Evolutionary conservation across 2,888 invertebrate species (phyloP), one percentile per base, ranked within the genome.

Genomic region (Tenthredo mesomela): DNA sequence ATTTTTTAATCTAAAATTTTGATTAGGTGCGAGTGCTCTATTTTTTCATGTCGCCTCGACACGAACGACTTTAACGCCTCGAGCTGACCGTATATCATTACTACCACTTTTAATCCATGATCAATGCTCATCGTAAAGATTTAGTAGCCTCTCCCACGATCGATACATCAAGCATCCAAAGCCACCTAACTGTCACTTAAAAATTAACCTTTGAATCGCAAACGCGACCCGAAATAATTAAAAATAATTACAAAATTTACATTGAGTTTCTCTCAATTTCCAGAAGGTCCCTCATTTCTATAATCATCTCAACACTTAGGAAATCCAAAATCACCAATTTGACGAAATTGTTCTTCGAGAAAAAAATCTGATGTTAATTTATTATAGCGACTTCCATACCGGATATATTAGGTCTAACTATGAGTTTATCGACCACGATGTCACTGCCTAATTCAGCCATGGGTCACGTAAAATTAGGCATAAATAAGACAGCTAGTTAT

Each of bases 31-130:
- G 29, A 77, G n/a, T 77, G 77, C 54, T 77, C 77, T 29, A 54
- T 77, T 54, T 77, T 47, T 50, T 77, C 54, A 33, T 77, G 77
- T 77, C 77, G 18, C 77, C 54, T 50, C 77, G n/a, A 18, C 77
- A 77, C 50, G 54, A 25, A 77, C 54, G 33, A 33, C 54, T 77
- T 77, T 29, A 77, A 18, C 77, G 77, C 77, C 77, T 33, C 54
- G 33, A 77, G 77, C 77, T 29, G 50, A 77, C 54, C 54, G 47
- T 77, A 77, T 50, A 77, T 77, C 77, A 77, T 54, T 77, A 77
- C 33, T 29, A 50, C 77, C 33, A 77, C 15, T 54, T 4, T 54
- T 77, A 77, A 77, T 77, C 33, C 50, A 18, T 54, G 33, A 54
- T 40, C 54, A 54, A 54, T 50, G 47, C 54, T 54, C 29, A 54